Evolutionary conservation across 2,797 vertebrate genomes (phyloP).

Genomic region (Enteromius afrohamiltoni): DNA sequence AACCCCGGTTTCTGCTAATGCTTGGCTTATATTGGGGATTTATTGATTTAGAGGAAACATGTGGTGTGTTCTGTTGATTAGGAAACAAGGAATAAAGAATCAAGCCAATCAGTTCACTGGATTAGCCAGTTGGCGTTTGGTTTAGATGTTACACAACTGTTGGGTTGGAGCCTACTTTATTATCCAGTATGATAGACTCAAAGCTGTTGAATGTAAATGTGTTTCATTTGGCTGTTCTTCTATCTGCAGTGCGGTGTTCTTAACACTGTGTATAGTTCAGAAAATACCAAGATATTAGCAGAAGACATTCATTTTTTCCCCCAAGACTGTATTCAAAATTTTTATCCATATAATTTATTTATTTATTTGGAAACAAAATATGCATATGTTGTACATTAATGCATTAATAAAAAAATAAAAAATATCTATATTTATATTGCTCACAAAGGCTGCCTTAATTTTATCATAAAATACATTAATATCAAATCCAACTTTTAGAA

Average conservation of each 20-base stretch:
- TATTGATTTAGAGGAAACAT: constrained; percentile 17
- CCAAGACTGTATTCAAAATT: background rate
- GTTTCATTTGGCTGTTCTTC: background rate
- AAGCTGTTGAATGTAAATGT: background rate
- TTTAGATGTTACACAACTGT: background rate
- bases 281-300: background rate
- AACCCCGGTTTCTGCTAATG: background rate
- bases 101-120: constrained; percentile 1
- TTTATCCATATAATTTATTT: background rate
- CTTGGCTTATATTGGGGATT: background rate
- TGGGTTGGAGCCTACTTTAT: background rate
- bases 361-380: background rate
- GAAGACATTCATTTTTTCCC: background rate
- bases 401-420: too few relatives aligned
- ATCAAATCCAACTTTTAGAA: too few relatives aligned
- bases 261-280: background rate
- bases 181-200: constrained; percentile 11
- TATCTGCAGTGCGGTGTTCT: background rate
- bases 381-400: too few relatives aligned
- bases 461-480: background rate
- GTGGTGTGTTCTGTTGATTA: constrained; percentile 37
- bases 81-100: constrained; percentile 39
- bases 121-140: constrained; percentile 1
- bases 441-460: background rate
- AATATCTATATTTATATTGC: background rate